phyloP scores from a whole-genome alignment of 2,113 vertebrate species.

The Nannobrachium achirus region DNA sequence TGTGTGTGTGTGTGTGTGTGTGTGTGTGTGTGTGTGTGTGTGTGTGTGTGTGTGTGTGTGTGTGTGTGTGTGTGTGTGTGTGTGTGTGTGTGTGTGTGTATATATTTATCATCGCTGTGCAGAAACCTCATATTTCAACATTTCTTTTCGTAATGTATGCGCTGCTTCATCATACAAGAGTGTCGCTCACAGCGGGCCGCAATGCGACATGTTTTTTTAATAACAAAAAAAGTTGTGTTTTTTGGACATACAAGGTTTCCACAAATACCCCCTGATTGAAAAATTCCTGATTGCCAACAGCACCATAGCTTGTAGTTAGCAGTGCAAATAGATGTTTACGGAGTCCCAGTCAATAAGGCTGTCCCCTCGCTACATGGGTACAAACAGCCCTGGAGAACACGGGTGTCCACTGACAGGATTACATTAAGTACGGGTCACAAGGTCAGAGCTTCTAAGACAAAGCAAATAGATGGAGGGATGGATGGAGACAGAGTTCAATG shows the following conservation, averaged over 20 bases:
- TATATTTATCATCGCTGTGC: not conserved
- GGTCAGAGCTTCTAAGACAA: conserved; percentile 20
- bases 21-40: conserved; percentile 16
- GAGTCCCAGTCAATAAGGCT: conserved; percentile 5
- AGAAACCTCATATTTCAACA: not conserved
- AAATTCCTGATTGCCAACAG: too few species aligned
- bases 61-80: not conserved
- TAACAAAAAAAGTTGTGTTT: too few species aligned
- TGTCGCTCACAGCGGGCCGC: too few species aligned
- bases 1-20: not conserved
- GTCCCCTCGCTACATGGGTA: not conserved
- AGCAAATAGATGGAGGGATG: not conserved
- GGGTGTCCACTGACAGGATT: conserved; percentile 42
- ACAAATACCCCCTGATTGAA: too few species aligned
- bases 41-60: not conserved
- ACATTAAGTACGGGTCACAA: conserved; percentile 42
- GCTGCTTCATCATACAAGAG: too few species aligned
- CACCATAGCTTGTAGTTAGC: too few species aligned
- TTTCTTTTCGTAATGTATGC: conserved; percentile 4
- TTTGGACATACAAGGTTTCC: too few species aligned
- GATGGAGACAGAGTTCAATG: too few species aligned
- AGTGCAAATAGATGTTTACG: not conserved
- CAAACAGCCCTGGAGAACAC: conserved; percentile 14
- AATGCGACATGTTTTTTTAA: too few species aligned
- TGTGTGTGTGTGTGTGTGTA: conserved; percentile 15